Conservation (phyloP, 2,888 invertebrate species). For the Leptopilina myrica region DNA sequence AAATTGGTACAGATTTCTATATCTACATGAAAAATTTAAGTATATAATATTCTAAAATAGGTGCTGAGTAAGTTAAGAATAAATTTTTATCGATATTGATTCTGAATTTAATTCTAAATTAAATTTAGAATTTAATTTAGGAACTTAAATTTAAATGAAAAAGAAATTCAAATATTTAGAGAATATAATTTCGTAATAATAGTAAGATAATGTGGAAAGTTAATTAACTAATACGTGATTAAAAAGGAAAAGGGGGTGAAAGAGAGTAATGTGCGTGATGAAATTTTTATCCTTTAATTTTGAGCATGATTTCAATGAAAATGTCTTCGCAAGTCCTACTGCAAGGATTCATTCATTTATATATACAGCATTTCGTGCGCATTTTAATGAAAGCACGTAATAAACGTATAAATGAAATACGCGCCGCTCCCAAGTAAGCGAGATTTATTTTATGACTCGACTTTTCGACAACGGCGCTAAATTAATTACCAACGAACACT, state of each 20-base stretch:
- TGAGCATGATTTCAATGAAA: slow-evolving; percentile 24
- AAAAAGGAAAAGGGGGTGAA: background rate
- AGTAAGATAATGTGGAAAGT: background rate
- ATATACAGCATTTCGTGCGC: slow-evolving; percentile 61
- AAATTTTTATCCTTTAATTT: slow-evolving; percentile 28
- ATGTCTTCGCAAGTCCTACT: slow-evolving; percentile 42
- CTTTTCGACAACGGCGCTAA: slow-evolving; percentile 68
- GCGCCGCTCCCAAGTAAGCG: slow-evolving; percentile 50
- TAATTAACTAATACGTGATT: background rate
- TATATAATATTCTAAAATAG: no score
- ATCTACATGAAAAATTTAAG: no score
- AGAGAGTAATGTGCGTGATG: background rate
- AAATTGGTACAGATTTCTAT: no score
- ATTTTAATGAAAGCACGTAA: slow-evolving; percentile 67
- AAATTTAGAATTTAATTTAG: no score
- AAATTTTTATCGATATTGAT: no score
- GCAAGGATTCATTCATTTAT: slow-evolving; percentile 49
- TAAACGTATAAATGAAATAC: slow-evolving; percentile 62
- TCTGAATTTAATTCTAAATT: no score
- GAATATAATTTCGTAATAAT: no score
- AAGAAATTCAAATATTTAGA: no score
- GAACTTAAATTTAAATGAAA: no score
- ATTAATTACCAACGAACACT: slow-evolving; percentile 64
- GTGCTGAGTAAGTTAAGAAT: no score
- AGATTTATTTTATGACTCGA: slow-evolving; percentile 67